Evolutionary conservation across 2,113 vertebrate species (phyloP), one percentile per base, ranked within the genome.

Genomic region (Gallinago jamesoni): DNA sequence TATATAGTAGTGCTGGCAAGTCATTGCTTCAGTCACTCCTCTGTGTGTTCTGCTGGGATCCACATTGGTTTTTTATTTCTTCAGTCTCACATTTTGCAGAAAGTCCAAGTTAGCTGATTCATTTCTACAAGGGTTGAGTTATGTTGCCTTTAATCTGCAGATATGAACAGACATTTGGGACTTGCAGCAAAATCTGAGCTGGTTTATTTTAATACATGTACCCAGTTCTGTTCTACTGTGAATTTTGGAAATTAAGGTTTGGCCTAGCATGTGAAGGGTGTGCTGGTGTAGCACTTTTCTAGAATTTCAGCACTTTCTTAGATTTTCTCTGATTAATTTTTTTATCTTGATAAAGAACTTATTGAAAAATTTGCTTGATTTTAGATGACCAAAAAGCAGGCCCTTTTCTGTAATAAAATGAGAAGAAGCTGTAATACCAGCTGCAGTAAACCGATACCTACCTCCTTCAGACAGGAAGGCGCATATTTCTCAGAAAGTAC

Each of bases 31-130:
- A 85, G 9, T 57, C 27, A 73, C 6, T 89, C 43, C 28, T 56
- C 16, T 27, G 1, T 23, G 57, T 74, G 37, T 57, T 89, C 43
- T 93, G 19, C 52, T 67, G 62, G 37, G 30, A 90, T 28, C 9
- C 59, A 39, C 20, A 4, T 10, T 62, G 43, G 59, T 23, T 74
- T 79, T 81, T 45, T 43, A 33, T 75, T 82, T 78, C 22, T 60
- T 89, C 27, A 43, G 37, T 47, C 35, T 53, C 27, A 37, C 12
- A 64, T 11, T 80, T 88, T 80, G 66, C 12, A 43, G 60, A 74
- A 62, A 37, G 41, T n/a, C 31, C 0, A 0, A 67, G n/a, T n/a
- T 86, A 72, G 17, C 14, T 21, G 35, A 39, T 73, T 67, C 3
- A n/a, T 73, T 74, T 85, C 52, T 79, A 7, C 18, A 59, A 17